Evolutionary conservation across 2,113 vertebrate genomes (phyloP).

Genomic region (Equus przewalskii): DNA sequence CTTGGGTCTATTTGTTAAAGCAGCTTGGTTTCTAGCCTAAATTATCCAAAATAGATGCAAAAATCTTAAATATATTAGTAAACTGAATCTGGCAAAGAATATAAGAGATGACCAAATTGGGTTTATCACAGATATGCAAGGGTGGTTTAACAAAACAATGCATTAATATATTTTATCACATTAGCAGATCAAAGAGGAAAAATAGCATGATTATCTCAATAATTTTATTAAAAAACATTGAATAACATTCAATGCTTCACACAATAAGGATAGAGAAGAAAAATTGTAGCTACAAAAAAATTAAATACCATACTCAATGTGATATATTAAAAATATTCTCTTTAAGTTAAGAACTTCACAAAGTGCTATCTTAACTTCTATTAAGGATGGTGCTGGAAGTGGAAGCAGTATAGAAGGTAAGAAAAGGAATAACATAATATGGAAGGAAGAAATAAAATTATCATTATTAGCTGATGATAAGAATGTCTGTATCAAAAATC

Average conservation of each 20-base stretch:
- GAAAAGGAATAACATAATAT: not conserved
- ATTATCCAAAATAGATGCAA: not conserved
- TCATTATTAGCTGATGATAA: not conserved
- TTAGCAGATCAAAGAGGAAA: not conserved
- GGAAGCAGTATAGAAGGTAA: not conserved
- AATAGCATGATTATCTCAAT: not conserved
- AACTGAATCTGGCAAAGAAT: conserved; percentile 5
- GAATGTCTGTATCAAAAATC: not conserved
- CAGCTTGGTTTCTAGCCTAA: not conserved
- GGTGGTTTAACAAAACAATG: not conserved
- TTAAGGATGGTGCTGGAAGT: not conserved
- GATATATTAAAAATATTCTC: not conserved
- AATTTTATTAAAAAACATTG: not conserved
- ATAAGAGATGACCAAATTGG: not conserved
- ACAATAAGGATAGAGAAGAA: not conserved
- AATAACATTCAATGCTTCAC: not conserved
- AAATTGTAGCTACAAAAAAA: not conserved
- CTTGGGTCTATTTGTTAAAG: not conserved
- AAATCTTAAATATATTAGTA: not conserved
- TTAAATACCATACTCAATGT: not conserved
- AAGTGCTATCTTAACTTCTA: not conserved
- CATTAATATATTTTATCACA: not conserved
- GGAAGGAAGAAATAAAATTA: not conserved
- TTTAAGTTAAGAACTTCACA: not conserved
- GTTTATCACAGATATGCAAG: not conserved